Percentiles rank a stretch among this genome's conserved stretches.
Evolutionary conservation across 2,888 invertebrate species (phyloP).

Genomic region (Oeneis ivallda): DNA sequence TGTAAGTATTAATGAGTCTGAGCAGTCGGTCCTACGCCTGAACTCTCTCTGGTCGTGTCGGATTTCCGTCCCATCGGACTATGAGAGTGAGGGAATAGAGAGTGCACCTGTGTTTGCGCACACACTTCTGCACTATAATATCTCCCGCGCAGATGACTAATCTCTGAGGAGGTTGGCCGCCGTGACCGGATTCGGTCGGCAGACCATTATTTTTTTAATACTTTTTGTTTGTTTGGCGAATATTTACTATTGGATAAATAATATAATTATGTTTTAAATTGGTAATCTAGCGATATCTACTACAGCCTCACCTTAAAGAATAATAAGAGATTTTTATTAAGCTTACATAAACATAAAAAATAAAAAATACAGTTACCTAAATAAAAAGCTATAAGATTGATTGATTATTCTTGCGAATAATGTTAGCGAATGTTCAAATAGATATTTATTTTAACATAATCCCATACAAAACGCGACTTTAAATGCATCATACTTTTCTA

Average conservation of each 20-base stretch:
- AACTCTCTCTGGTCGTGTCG: too few relatives aligned
- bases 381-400: not conserved
- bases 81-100: too few relatives aligned
- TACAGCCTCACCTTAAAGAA: slow-evolving; percentile 6
- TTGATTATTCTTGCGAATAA: not conserved
- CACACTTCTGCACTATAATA: too few relatives aligned
- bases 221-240: slow-evolving; percentile 1
- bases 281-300: not conserved
- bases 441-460: not conserved
- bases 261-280: not conserved
- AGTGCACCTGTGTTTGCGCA: too few relatives aligned
- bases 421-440: not conserved
- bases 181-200: too few relatives aligned
- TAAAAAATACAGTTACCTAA: not conserved
- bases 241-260: not conserved
- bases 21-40: too few relatives aligned
- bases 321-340: not conserved
- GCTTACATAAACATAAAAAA: not conserved
- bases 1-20: too few relatives aligned
- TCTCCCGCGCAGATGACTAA: too few relatives aligned
- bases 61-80: too few relatives aligned
- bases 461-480: not conserved
- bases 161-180: too few relatives aligned
- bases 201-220: not conserved
- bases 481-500: slow-evolving; percentile 3